Base-by-base conservation (phyloP, 2,113 vertebrate species). In the Uria lomvia region DNA sequence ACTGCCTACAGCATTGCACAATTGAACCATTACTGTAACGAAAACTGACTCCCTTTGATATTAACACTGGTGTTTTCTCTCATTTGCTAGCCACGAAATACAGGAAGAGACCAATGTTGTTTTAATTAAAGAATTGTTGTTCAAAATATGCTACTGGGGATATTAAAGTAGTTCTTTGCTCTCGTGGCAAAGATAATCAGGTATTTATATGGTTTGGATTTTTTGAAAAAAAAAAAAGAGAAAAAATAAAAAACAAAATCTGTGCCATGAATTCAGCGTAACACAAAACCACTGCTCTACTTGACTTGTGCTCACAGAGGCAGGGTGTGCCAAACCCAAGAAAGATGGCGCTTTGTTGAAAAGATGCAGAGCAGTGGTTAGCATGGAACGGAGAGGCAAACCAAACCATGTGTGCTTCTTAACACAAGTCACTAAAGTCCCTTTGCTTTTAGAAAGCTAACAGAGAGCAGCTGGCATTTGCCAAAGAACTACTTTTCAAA, bases 31-130 rank as follows among this genome's bases (percentile, higher is more conserved):
- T 96, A 95, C 95, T 95, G 87, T 93, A 94, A 97, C 94, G 97
- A 98, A 98, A 98, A 94, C 90, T 42, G 94, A 98, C 80, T 95
- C 97, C 96, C 96, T 98, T 97, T 97, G 97, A 98, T 98, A 97
- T 92, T 96, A 97, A 97, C 97, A 94, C 91, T 96, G 89, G 92
- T 93, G 95, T 92, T 97, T 95, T 97, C 95, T 98, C 97, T 95
- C 96, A 94, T 97, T 97, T 96, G 95, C 88, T 92, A 96, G 73
- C 84, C 92, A 97, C 94, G 95, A 86, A 95, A 97, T 66, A 91
- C 91, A 97, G 87, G 96, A 95, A 97, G 92, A 96, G 78, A 81
- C 68, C 94, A 95, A 96, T 87, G 85, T 87, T 96, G 92, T 95
- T 96, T 97, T 94, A 94, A 92, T 97, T 96, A 91, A 90, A 92